Percentiles rank a stretch among this genome's conserved stretches.
phyloP scores from a whole-genome alignment of 2,113 vertebrate species.

The Coracopsis vasa region DNA sequence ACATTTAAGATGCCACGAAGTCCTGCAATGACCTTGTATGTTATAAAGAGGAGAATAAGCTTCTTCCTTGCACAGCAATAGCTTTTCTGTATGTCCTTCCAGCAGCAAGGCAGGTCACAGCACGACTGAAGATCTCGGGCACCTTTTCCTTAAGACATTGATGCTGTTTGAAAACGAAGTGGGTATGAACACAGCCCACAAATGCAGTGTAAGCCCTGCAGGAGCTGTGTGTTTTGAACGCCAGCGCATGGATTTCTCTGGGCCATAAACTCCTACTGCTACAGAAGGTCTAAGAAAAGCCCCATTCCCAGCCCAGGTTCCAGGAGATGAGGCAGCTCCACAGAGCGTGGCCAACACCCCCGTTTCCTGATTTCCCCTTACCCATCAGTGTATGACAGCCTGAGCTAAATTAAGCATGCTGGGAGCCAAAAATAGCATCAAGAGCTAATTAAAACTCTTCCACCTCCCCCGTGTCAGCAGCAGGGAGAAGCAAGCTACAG shows the following conservation, averaged over 20 bases:
- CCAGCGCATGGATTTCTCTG: background rate
- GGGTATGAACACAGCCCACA: background rate
- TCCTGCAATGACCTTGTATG: background rate
- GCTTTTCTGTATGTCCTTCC: background rate
- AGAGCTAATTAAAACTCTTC: conserved; percentile 37
- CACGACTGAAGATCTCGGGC: background rate
- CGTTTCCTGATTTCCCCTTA: background rate
- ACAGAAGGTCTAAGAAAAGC: background rate
- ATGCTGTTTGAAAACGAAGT: background rate
- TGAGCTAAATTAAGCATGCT: conserved; percentile 27
- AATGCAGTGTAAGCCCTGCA: background rate
- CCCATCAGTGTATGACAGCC: background rate
- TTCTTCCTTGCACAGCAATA: background rate
- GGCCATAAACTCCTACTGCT: background rate
- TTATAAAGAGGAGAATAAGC: background rate
- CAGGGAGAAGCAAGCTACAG: background rate
- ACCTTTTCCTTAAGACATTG: background rate
- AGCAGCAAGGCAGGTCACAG: background rate
- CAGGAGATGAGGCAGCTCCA: background rate
- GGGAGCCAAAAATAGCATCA: conserved; percentile 34
- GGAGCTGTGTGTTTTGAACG: background rate
- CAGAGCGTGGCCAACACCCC: background rate
- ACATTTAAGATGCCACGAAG: background rate
- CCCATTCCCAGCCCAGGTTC: background rate
- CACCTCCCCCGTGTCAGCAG: background rate